These are phyloP conservation scores for Nycticryphes semicollaris DNA, from an alignment of 2,113 vertebrate genomes.

Conservation along the genomic window DNA sequence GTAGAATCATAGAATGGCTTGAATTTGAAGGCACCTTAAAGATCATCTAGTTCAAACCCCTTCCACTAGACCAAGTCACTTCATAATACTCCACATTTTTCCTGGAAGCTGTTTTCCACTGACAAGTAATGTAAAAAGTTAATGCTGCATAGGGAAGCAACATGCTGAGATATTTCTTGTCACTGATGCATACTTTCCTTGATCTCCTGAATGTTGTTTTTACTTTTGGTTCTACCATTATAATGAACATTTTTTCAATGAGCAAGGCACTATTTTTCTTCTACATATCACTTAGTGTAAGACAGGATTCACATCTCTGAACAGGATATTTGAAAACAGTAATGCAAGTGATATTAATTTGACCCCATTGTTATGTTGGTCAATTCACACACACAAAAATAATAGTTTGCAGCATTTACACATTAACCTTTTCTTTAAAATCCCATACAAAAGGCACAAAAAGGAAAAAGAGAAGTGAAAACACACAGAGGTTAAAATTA, in stretches of 20 bases:
- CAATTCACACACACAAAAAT: background rate
- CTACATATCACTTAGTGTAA: background rate
- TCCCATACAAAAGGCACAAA: background rate
- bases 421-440: background rate
- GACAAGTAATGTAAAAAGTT: background rate
- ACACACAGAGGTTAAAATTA: background rate
- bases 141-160: background rate
- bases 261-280: background rate
- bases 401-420: background rate
- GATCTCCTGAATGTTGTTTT: background rate
- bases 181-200: background rate
- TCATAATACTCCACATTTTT: background rate
- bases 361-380: background rate
- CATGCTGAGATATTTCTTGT: background rate
- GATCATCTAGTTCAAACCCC: background rate
- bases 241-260: background rate
- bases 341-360: background rate
- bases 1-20: background rate
- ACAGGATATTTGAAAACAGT: background rate
- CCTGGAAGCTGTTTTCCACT: background rate
- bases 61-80: background rate
- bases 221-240: background rate
- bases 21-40: background rate
- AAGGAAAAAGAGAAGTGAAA: background rate
- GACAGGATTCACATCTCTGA: background rate